Base-by-base conservation (phyloP, 2,797 vertebrate genomes). In the Uromys caudimaculatus region DNA sequence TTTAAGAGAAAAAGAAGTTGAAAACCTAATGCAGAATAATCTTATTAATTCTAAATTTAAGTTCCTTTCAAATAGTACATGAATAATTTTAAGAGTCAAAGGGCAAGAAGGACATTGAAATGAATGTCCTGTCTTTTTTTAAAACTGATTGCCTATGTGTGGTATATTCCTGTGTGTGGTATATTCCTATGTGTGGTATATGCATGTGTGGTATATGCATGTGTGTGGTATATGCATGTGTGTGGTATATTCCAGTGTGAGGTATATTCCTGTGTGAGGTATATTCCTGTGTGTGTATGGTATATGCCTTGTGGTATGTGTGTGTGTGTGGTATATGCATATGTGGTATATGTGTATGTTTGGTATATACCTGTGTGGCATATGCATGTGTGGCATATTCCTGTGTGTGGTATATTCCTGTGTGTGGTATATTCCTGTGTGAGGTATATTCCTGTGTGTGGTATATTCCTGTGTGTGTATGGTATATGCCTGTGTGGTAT, bases 61-160 rank as follows among this genome's bases (percentile, higher is more conserved):
- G 3, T 90, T 95, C 21, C 73, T 94, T 94, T 95, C 78, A 78
- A 90, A 91, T 92, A 82, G 69, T 89, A 86, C 73, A 56, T n/a
- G n/a, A 86, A 11, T 93, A 27, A 71, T 91, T 75, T 75, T 62
- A 82, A 73, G n/a, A 75, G 29, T 27, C 44, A 71, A 56, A 87
- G 77, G 56, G 38, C 41, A 93, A 89, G 60, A 58, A 52, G 35
- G 85, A 56, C 86, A 54, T 71, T 58, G 92, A 44, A 88, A 62
- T 93, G 21, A 52, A 75, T 85, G 54, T 81, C 71, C 19, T 82
- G 29, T 19, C 81, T 94, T n/a, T n/a, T n/a, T n/a, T n/a, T n/a
- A n/a, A n/a, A 87, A 77, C 24, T 27, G 6, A 38, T 71, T 86
- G 82, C 56, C 81, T 44, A 58, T 17, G 29, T 44, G 29, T 19